Conservation (phyloP, 2,888 invertebrate genomes). For the Drosophila merina region DNA sequence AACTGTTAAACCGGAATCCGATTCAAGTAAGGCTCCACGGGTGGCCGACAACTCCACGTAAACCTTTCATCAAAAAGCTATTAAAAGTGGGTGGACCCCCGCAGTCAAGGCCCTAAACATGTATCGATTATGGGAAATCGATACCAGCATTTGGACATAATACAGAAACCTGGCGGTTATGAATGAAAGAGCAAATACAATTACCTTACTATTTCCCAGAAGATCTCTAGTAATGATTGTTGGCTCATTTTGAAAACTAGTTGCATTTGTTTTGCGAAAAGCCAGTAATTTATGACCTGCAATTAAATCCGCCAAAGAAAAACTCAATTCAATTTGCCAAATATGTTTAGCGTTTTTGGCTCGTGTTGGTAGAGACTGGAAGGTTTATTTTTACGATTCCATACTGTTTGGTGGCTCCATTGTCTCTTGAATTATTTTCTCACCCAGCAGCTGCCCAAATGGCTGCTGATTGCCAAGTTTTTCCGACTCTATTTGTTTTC, state of each 20-base stretch:
- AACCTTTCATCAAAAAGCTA: conserved; percentile 50
- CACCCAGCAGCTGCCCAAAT: conserved; percentile 50
- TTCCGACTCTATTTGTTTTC: conserved; percentile 42
- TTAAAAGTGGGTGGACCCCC: conserved; percentile 50
- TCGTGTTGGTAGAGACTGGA: conserved; percentile 43
- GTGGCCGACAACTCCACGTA: conserved; percentile 30
- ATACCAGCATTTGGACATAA: conserved; percentile 62
- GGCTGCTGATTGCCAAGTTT: conserved; percentile 62
- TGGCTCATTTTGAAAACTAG: conserved; percentile 11
- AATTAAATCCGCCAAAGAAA: conserved; percentile 37
- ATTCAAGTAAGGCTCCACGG: conserved; percentile 45
- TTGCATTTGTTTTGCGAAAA: conserved; percentile 21
- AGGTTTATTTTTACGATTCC: conserved; percentile 58
- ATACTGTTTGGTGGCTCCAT: conserved; percentile 33
- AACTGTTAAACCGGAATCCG: conserved; percentile 39
- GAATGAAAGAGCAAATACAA: conserved; percentile 19
- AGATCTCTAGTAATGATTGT: conserved; percentile 10
- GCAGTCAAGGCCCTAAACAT: conserved; percentile 48
- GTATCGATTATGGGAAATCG: conserved; percentile 62
- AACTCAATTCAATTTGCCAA: conserved; percentile 23
- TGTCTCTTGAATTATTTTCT: conserved; percentile 66
- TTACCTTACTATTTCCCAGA: conserved; percentile 4
- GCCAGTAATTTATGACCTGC: conserved; percentile 43
- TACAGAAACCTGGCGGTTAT: conserved; percentile 1
- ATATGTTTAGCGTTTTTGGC: conserved; percentile 28